phyloP scores from a whole-genome alignment of 2,797 vertebrate genomes.

The Pipistrellus kuhlii region DNA sequence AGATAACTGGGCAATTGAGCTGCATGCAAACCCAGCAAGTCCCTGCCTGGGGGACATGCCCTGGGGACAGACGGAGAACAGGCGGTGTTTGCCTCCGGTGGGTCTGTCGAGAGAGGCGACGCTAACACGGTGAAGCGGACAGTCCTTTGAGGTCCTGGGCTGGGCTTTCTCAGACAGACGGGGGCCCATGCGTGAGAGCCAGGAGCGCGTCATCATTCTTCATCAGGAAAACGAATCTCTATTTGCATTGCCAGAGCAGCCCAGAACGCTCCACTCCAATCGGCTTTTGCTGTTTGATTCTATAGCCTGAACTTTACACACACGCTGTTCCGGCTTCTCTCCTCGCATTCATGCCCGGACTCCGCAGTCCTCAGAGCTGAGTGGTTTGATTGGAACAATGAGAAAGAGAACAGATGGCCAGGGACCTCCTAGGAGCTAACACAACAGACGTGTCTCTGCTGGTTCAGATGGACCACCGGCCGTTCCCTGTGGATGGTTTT shows the following conservation, averaged over 20 bases:
- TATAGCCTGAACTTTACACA: neutral
- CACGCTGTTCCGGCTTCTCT: slow-evolving; percentile 54
- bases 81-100: neutral
- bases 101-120: neutral
- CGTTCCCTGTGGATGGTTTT: slow-evolving; percentile 79
- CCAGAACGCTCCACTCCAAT: slow-evolving; percentile 40
- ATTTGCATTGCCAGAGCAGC: slow-evolving; percentile 8
- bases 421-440: too few species aligned
- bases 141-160: neutral
- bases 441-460: too few species aligned
- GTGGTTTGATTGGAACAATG: too few species aligned
- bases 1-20: neutral
- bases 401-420: too few species aligned
- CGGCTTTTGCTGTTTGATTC: slow-evolving; percentile 52
- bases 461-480: slow-evolving; percentile 42
- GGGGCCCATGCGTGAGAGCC: neutral
- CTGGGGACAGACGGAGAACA: neutral
- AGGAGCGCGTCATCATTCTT: slow-evolving; percentile 6
- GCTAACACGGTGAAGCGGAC: neutral
- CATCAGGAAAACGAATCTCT: slow-evolving; percentile 51
- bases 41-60: neutral
- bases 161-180: neutral
- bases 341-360: neutral
- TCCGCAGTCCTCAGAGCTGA: too few species aligned
- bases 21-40: neutral